phyloP scores from a whole-genome alignment of 2,113 vertebrate genomes.

The Pygathrix nemaeus region DNA sequence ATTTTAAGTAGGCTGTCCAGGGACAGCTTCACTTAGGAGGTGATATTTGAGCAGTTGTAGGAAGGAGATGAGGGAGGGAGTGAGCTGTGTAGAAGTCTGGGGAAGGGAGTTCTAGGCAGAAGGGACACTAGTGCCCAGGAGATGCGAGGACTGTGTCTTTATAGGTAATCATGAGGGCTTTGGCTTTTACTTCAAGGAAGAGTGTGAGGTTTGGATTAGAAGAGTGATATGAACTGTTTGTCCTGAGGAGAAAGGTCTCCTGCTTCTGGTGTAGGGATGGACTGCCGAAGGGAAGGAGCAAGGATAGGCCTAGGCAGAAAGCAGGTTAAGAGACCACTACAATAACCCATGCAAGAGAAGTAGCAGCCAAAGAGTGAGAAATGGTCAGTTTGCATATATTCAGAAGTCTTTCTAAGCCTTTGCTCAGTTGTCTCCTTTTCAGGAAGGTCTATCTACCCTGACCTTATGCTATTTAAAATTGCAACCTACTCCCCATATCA shows the following conservation, averaged over 20 bases:
- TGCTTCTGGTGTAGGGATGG: not conserved
- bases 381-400: no score
- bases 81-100: not conserved
- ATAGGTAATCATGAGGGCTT: not conserved
- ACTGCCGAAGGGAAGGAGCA: no score
- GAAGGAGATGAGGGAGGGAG: not conserved
- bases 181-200: not conserved
- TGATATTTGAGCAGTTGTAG: not conserved
- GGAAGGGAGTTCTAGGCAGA: no score
- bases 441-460: not conserved
- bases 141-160: rapidly evolving
- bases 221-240: rapidly evolving
- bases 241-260: no score
- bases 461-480: not conserved
- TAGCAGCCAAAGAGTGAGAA: not conserved
- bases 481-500: rapidly evolving
- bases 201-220: not conserved
- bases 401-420: not conserved
- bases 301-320: not conserved
- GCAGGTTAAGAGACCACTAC: not conserved
- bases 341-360: not conserved
- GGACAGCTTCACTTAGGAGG: not conserved
- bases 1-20: not conserved
- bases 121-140: rapidly evolving
- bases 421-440: not conserved